Evolutionary conservation across 2,113 vertebrate genomes (phyloP), one percentile per base, ranked within the genome.

Genomic region (Gopherus evgoodei): DNA sequence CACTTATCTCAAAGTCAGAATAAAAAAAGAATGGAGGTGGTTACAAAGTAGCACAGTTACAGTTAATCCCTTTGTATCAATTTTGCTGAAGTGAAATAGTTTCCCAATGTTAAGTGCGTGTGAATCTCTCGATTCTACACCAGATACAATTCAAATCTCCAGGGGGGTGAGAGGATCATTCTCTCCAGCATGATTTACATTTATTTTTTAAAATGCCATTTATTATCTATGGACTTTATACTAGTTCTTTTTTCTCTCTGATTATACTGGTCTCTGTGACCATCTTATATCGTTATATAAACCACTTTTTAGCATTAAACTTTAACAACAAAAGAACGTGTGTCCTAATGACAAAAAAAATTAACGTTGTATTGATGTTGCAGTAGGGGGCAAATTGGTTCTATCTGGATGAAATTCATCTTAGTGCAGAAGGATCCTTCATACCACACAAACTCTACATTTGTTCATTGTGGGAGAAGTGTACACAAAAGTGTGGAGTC

Each of bases 41-140:
- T 44, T 42, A 5, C 11, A 13, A 87, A 82, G 57, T 29, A 50
- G 53, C 52, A 62, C 59, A 52, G 54, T 42, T 50, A 79, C 11
- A 57, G 29, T 2, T 1, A 0, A 2, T 53, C 21, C 47, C 8
- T 50, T 84, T 50, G 79, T 31, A 12, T 24, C 8, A 1, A 6
- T 42, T 78, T 22, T 54, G 59, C 56, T 1, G 0, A 3, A 53
- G 25, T 83, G 83, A 84, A 90, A 86, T 50, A 8, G 38, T 44
- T 7, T 31, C n/a, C 21, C 2, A 31, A 4, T 6, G 86, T 19
- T 0, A 14, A 59, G 53, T 52, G 27, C 3, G 11, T 0, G 3
- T 53, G 87, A 38, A 84, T 84, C 53, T 50, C 78, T 81, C 83
- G 56, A 7, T 0, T 47, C 5, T 2, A 24, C 38, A 21, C 65